Evolutionary conservation across 1,140 invertebrate species (phyloP), one percentile per base, ranked within the genome.

Genomic region (Heliothis virescens): DNA sequence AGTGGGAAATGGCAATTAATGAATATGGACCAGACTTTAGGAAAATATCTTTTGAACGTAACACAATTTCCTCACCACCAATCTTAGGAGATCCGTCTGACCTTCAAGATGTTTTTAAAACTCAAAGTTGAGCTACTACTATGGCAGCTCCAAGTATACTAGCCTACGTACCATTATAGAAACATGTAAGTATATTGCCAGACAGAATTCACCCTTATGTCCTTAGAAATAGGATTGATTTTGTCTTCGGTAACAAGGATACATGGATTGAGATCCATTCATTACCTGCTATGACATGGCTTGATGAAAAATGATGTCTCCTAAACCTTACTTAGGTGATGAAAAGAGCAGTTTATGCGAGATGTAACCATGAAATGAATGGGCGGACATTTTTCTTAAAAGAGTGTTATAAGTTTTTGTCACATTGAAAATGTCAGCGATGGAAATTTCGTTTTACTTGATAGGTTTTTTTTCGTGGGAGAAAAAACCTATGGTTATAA

Each of bases 271-370:
- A 73, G 77, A 60, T 78, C 41, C 82, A 79, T 80, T 83, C 78
- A 80, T 83, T 83, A 83, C 59, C 48, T 63, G 34, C n/a, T 53
- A 53, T 78, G 79, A 78, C 18, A 74, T 72, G 34, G 77, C 7
- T 50, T 21, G 60, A 65, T 85, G 84, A 85, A 85, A 85, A 85
- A 85, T 85, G 82, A 85, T 83, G 84, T 80, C 80, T 80, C 26
- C 65, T 53, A 67, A 55, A 55, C 62, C 65, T 52, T 79, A 79
- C 79, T 65, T 71, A 79, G 73, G 63, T 18, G 71, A 65, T 82
- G 78, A 80, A 82, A 65, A 76, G 80, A 53, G 69, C 16, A 62
- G 65, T 62, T 72, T 71, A 71, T 53, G 67, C 48, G 18, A 4
- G 34, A 53, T 52, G 67, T 71, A 71, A 71, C 48, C 67, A 52